Conservation (phyloP, 2,113 vertebrate genomes). For the Setophaga petechia region DNA sequence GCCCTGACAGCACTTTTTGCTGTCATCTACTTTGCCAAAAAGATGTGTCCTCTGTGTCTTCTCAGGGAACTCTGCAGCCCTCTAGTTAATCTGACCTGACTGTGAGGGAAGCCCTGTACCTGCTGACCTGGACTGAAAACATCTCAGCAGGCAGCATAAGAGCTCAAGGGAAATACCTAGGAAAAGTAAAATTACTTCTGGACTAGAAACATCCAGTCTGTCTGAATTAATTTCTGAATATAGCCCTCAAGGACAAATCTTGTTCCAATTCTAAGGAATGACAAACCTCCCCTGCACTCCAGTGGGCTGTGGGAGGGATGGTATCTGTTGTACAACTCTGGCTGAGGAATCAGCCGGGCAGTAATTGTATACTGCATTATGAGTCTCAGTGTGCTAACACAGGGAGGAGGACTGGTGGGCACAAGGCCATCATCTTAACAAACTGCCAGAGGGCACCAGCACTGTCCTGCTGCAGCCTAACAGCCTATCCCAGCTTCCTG, state of each 20-base stretch:
- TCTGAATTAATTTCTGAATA: neutral
- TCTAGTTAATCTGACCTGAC: neutral
- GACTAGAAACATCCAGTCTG: neutral
- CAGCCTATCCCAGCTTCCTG: neutral
- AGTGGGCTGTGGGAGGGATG: neutral
- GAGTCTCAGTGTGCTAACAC: neutral
- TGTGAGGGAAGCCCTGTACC: neutral
- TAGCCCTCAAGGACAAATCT: constrained; percentile 6
- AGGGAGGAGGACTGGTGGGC: neutral
- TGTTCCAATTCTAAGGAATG: neutral
- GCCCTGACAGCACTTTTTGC: neutral
- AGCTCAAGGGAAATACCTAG: neutral
- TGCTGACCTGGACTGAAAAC: neutral
- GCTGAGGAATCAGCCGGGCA: neutral
- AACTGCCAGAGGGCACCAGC: accelerated
- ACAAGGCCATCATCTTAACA: neutral
- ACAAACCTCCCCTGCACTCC: neutral
- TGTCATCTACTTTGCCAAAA: neutral
- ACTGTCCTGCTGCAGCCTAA: neutral
- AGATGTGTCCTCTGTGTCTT: neutral
- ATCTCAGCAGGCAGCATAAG: neutral
- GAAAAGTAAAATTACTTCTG: neutral
- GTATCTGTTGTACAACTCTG: neutral
- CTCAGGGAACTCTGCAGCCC: neutral
- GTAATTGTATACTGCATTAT: neutral